These are phyloP conservation scores for Melikaiella ostensackeni DNA, from an alignment of 2,888 invertebrate species.

Conservation along the genomic window DNA sequence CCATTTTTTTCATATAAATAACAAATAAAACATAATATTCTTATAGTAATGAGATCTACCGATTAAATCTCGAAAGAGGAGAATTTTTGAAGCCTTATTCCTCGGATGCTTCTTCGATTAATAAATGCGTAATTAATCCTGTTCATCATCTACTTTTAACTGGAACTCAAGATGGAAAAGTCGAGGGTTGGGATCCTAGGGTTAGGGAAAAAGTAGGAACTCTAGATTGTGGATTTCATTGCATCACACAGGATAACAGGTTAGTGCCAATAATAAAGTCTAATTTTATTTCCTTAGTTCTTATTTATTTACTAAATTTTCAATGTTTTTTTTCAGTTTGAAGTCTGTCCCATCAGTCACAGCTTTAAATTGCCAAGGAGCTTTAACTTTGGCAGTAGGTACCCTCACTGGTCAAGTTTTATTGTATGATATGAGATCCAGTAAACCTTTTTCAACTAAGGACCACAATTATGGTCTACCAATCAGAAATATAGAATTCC, in stretches of 20 bases:
- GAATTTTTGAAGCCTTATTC: conserved; percentile 92
- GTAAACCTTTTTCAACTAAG: conserved; percentile 91
- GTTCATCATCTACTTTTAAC: conserved; percentile 91
- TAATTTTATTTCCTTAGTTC: neutral
- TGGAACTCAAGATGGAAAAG: conserved; percentile 93
- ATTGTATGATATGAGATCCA: conserved; percentile 95
- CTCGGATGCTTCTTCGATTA: conserved; percentile 86
- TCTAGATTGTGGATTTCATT: conserved; percentile 89
- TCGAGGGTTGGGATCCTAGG: conserved; percentile 98
- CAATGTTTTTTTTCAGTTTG: conserved; percentile 77
- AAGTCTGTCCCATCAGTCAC: conserved; percentile 85
- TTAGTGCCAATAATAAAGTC: conserved; percentile 67
- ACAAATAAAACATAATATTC: conserved; percentile 47
- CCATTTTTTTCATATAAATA: neutral
- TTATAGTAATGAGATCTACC: conserved; percentile 90
- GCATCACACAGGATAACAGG: conserved; percentile 80
- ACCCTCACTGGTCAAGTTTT: conserved; percentile 96
- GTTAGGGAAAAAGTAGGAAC: conserved; percentile 86
- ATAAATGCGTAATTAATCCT: conserved; percentile 91
- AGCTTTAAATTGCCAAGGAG: conserved; percentile 87
- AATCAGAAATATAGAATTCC: conserved; percentile 93
- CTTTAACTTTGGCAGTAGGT: conserved; percentile 91
- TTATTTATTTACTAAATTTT: neutral
- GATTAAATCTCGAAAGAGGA: conserved; percentile 96
- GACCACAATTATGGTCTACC: conserved; percentile 97